Evolutionary conservation across 30 jellyfish, hydroid and myxozoan species (phyloP), one percentile per base, ranked within the genome.

Genomic region (Turritopsis dohrnii): DNA sequence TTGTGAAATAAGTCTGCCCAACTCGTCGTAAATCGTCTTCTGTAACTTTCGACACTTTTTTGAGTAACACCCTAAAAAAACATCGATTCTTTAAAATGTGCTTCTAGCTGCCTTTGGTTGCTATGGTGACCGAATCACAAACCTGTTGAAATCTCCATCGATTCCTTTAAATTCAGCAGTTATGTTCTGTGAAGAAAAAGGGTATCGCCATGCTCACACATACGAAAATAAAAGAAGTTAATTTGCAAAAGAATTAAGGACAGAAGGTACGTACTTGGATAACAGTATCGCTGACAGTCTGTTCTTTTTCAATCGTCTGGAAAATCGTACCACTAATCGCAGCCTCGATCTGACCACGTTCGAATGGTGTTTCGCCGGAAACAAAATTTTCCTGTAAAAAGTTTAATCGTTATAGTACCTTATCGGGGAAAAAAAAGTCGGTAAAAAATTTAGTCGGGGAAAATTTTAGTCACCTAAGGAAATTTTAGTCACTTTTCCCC

Each of bases 311-410:
- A 29, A 93, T 93, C 17, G 85, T 80, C 53, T 83, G 89, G 79
- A 88, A 93, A 13, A 93, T 88, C 52, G 90, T 88, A 1, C 98
- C 98, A 82, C 98, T 93, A 31, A 85, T 76, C 16, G 98, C 98
- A 8, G 98, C 96, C 72, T 93, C 98, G 25, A 93, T 25, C 53
- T 89, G 96, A 16, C 86, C 96, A 18, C 82, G 86, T 52, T 93
- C 98, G 73, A 93, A 93, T 18, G 87, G 86, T 0, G 95, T 85
- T 71, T 66, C 88, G 13, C 98, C 98, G 23, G 91, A 25, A n/a
- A 80, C 52, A 76, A 76, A 93, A 71, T 82, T 96, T 19, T 85
- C 88, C 98, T 93, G 26, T 18, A 52, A 85, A 24, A 73, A 26
- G n/a, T n/a, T n/a, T n/a, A n/a, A n/a, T n/a, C n/a, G n/a, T n/a